These are phyloP conservation scores for Esox niger DNA, from an alignment of 2,113 vertebrate genomes.

Conservation along the genomic window DNA sequence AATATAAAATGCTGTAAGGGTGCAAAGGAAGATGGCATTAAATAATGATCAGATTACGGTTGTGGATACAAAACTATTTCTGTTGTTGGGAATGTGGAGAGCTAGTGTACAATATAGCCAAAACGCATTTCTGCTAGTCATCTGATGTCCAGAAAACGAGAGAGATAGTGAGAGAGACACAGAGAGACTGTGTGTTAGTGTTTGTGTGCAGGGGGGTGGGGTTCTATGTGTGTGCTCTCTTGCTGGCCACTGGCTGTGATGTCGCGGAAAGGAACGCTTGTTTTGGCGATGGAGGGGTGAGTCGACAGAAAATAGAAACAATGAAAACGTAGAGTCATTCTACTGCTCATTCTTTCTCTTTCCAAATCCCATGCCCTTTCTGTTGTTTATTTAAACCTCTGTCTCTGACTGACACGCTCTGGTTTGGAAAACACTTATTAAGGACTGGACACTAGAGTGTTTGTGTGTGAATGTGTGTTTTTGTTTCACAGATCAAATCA, in stretches of 20 bases:
- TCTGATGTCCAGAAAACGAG: not conserved
- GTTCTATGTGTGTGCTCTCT: not conserved
- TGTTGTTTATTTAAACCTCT: constrained; percentile 1
- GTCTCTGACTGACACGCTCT: not conserved
- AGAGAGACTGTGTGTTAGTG: constrained; percentile 1
- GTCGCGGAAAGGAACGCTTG: constrained; percentile 39
- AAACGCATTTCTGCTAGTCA: too few relatives aligned
- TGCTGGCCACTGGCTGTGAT: constrained; percentile 8
- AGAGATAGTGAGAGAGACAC: not conserved
- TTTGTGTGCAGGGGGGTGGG: constrained; percentile 3
- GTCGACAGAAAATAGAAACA: constrained; percentile 59
- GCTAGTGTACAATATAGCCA: too few relatives aligned
- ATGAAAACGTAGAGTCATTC: constrained; percentile 67
- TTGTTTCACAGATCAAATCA: too few relatives aligned
- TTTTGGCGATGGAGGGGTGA: constrained; percentile 30
- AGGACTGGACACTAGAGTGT: too few relatives aligned
- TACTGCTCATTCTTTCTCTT: constrained; percentile 15
- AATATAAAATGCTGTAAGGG: too few relatives aligned
- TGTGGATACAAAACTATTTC: too few relatives aligned
- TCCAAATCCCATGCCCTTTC: not conserved
- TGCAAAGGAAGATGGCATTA: too few relatives aligned
- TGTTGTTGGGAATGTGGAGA: too few relatives aligned
- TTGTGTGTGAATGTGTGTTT: too few relatives aligned
- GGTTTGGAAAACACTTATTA: too few relatives aligned
- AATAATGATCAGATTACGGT: too few relatives aligned